Percentiles rank a stretch among this genome's conserved stretches.
These are phyloP conservation scores for Sclerodermus sp. DNA, from an alignment of 2,888 invertebrate genomes.

Conservation along the genomic window DNA sequence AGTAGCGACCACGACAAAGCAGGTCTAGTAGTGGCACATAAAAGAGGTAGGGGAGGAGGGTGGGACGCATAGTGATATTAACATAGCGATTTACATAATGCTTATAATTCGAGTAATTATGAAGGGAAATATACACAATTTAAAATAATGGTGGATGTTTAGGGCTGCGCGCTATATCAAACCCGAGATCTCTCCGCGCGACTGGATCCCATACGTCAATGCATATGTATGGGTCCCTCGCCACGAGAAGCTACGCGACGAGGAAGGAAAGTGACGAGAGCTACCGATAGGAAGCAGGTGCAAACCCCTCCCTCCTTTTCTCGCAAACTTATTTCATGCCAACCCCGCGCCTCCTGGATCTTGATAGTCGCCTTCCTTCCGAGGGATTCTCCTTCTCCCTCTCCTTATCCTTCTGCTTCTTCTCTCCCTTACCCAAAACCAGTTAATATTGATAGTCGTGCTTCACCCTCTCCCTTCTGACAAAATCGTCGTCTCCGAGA, in stretches of 20 bases:
- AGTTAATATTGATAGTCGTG: no score
- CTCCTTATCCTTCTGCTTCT: no score
- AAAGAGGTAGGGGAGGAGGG: slow-evolving; percentile 5
- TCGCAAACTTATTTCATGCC: no score
- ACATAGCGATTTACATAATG: slow-evolving; percentile 57
- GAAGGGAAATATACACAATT: slow-evolving; percentile 57
- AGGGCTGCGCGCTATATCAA: slow-evolving; percentile 40
- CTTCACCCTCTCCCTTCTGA: no score
- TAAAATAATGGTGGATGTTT: slow-evolving; percentile 55
- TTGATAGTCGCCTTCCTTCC: no score
- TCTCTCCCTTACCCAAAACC: no score
- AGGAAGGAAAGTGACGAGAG: no score
- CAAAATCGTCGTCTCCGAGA: no score
- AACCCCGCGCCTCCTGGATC: no score
- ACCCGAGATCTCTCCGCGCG: slow-evolving; percentile 31
- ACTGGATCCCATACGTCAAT: not conserved
- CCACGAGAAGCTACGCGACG: not conserved
- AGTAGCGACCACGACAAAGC: not conserved
- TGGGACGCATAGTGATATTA: slow-evolving; percentile 39
- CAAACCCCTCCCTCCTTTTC: no score
- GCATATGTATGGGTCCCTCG: not conserved
- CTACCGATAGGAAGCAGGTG: no score
- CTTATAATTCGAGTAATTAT: slow-evolving; percentile 58
- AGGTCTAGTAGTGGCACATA: not conserved
- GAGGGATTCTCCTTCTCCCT: no score